Evolutionary conservation across 2,888 invertebrate species (phyloP), one percentile per base, ranked within the genome.

Genomic region (Sesia bembeciformis): DNA sequence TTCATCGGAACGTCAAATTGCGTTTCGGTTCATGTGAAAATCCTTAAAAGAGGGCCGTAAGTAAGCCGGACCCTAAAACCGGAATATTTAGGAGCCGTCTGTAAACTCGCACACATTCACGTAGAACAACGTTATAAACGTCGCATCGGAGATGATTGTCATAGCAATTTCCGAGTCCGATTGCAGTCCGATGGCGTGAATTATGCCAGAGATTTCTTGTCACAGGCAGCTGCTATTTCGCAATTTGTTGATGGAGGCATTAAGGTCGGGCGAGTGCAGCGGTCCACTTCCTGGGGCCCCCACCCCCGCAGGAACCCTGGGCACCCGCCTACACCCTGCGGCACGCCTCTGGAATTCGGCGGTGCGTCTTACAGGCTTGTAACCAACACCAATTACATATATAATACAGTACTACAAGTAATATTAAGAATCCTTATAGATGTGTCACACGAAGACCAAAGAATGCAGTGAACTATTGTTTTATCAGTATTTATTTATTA

Each of bases 241-340:
- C 88, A 86, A 88, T 88, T 84, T 87, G 87, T 84, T 87, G 88
- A 86, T 88, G 86, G 85, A 75, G 69, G 74, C 76, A 83, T 86
- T 86, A 84, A 80, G 85, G 85, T 81, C 81, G 82, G 60, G 70
- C 67, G 72, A 83, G 81, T 82, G 82, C 84, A 84, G 74, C 72
- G 77, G 75, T 73, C 72, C 75, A 74, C 71, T 75, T 74, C 72
- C 67, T 64, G 62, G 61, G 60, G 59, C 60, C 62, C 65, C 62
- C 56, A 54, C 57, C 57, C 62, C 57, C 61, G 62, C 56, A 59
- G 56, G 46, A 8, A 46, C 7, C 46, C 46, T 46, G 46, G 46
- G 8, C 8, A 46, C 46, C 46, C 46, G 23, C 46, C n/a, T 46
- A 46, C 71, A 66, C 74, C 76, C 74, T 76, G 81, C 74, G 84